Percentiles rank a stretch among this genome's conserved stretches.
phyloP scores from a whole-genome alignment of 1,140 invertebrate species.

The Pseudomyrmex dendroicus region DNA sequence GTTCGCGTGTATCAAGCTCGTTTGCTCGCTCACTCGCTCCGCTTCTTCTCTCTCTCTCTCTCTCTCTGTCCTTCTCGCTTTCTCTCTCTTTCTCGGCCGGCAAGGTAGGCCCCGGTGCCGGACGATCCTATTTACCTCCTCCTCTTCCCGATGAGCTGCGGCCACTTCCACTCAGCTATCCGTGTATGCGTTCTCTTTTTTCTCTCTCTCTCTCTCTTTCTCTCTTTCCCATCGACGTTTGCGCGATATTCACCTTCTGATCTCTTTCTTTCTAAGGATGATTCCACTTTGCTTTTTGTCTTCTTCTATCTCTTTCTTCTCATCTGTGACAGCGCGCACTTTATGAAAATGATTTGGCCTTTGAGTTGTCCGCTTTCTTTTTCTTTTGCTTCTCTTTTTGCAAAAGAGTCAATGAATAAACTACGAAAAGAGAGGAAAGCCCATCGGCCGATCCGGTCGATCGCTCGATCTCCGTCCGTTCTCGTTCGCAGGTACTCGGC shows the following conservation, averaged over 20 bases:
- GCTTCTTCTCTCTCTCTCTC: conserved; percentile 14
- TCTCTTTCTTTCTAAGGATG: no score
- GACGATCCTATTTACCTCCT: conserved; percentile 52
- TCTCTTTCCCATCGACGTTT: not conserved
- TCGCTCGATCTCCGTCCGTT: conserved; percentile 26
- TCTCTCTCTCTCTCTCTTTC: not conserved
- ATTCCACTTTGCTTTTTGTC: not conserved
- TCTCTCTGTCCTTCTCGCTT: not conserved
- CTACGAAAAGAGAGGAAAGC: not conserved
- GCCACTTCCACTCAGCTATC: conserved; percentile 22
- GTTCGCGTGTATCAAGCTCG: conserved; percentile 10
- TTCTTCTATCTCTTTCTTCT: not conserved
- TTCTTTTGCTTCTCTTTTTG: not conserved
- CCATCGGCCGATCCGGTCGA: not conserved
- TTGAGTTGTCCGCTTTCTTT: not conserved
- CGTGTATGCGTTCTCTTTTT: conserved; percentile 7
- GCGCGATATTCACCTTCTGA: no score
- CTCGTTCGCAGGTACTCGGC: conserved; percentile 44
- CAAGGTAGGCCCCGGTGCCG: conserved; percentile 55
- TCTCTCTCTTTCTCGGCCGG: conserved; percentile 53
- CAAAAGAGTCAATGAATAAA: not conserved
- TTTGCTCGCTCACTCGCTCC: conserved; percentile 9
- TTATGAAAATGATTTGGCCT: not conserved
- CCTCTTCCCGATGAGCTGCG: conserved; percentile 30
- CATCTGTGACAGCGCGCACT: not conserved